phyloP scores from a whole-genome alignment of 2,888 invertebrate species.

The Cephus pulcher region DNA sequence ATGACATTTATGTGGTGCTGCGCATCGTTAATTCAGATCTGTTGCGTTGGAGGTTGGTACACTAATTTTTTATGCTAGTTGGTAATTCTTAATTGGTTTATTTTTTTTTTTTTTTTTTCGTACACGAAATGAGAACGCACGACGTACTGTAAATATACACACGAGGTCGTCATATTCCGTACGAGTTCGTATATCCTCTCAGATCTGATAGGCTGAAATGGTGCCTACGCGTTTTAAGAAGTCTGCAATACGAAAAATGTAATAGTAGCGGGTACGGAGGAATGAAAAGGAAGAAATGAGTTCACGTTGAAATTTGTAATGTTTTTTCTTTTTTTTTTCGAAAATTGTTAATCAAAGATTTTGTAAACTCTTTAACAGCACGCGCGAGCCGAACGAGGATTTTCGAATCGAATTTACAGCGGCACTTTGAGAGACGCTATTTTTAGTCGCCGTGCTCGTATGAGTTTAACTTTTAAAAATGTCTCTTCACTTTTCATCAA shows the following conservation, averaged over 20 bases:
- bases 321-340: background rate
- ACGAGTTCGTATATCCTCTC: background rate
- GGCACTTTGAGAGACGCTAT: background rate
- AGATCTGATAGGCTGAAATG: slow-evolving; percentile 22
- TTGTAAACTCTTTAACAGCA: background rate
- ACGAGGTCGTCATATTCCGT: background rate
- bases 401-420: background rate
- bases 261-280: slow-evolving; percentile 6
- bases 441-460: background rate
- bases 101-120: background rate
- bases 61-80: background rate
- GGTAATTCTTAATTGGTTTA: background rate
- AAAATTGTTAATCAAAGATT: background rate
- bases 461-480: background rate
- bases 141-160: background rate
- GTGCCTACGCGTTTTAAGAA: slow-evolving; percentile 12
- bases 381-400: background rate
- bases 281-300: background rate
- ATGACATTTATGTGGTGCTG: background rate
- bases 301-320: background rate
- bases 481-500: background rate
- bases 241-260: background rate
- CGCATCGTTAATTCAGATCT: background rate
- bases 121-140: background rate
- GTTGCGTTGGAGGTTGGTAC: background rate